Evolutionary conservation across 2,797 vertebrate genomes (phyloP).

Genomic region (Rhynchotus rufescens): DNA sequence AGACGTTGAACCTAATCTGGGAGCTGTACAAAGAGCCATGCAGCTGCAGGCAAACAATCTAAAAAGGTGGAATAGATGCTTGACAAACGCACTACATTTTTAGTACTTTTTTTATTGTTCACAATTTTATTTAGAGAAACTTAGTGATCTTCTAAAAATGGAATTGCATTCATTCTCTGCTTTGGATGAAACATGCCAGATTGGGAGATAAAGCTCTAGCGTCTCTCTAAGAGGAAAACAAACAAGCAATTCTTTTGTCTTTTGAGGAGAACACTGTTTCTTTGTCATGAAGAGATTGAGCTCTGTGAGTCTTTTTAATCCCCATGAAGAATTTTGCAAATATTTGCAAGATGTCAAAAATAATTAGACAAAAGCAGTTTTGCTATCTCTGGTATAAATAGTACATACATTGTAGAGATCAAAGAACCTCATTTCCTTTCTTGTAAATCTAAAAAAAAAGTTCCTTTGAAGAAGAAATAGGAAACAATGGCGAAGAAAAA

Average conservation of each 20-base stretch:
- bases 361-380: conserved; percentile 80
- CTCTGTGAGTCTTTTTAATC: conserved; percentile 62
- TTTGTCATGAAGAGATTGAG: conserved; percentile 65
- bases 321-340: conserved; percentile 76
- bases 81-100: conserved; percentile 1
- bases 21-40: not conserved
- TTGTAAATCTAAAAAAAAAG: conserved; percentile 43
- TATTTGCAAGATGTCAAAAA: conserved; percentile 80
- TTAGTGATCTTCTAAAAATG: conserved; percentile 14
- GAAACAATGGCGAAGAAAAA: conserved; percentile 22
- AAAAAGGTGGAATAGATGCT: not conserved
- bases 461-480: conserved; percentile 59
- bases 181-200: conserved; percentile 20
- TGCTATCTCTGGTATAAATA: conserved; percentile 48
- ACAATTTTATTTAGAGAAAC: conserved; percentile 40
- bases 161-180: not conserved
- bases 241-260: conserved; percentile 60
- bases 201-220: conserved; percentile 52
- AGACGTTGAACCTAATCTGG: not conserved
- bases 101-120: conserved; percentile 5
- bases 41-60: not conserved
- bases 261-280: conserved; percentile 57
- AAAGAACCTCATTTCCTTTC: conserved; percentile 64
- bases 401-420: conserved; percentile 68
- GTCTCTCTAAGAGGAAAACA: conserved; percentile 53